Percentiles rank a stretch among this genome's conserved stretches.
phyloP scores from a whole-genome alignment of 2,888 invertebrate genomes.

The Copidosoma aretas region DNA sequence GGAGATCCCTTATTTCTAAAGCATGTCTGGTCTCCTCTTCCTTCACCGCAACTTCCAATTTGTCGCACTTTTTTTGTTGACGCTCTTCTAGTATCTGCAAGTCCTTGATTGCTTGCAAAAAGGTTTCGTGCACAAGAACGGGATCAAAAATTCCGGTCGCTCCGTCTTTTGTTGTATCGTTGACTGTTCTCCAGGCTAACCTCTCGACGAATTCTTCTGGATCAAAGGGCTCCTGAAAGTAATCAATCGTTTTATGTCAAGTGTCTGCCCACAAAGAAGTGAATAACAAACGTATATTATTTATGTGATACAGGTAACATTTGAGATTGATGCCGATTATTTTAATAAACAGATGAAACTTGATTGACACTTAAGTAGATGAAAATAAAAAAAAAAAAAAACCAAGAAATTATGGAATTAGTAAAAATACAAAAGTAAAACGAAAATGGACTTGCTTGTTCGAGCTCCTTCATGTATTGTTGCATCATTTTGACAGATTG shows the following conservation, averaged over 20 bases:
- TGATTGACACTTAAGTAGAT: neutral
- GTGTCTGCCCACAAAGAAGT: neutral
- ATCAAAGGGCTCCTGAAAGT: conserved; percentile 89
- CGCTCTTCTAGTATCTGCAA: conserved; percentile 79
- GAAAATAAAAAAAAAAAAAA: conserved; percentile 37
- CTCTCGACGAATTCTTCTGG: conserved; percentile 97
- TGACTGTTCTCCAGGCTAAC: conserved; percentile 91
- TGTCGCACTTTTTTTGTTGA: conserved; percentile 84
- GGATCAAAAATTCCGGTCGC: conserved; percentile 83
- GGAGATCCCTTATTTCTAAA: conserved; percentile 79
- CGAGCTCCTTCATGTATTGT: conserved; percentile 86
- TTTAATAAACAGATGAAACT: neutral
- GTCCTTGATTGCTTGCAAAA: conserved; percentile 90
- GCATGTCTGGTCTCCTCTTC: conserved; percentile 88
- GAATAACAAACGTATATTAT: neutral
- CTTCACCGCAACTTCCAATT: conserved; percentile 79
- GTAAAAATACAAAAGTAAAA: neutral
- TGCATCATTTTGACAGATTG: conserved; percentile 76
- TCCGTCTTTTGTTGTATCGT: conserved; percentile 71
- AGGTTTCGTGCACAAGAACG: conserved; percentile 85
- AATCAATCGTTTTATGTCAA: neutral
- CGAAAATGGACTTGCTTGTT: conserved; percentile 69
- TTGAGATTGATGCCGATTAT: neutral
- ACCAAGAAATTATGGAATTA: neutral
- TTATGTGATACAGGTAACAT: neutral